These are phyloP conservation scores for Mastomys natalensis DNA, from an alignment of 2,113 vertebrate genomes.

Conservation along the genomic window DNA sequence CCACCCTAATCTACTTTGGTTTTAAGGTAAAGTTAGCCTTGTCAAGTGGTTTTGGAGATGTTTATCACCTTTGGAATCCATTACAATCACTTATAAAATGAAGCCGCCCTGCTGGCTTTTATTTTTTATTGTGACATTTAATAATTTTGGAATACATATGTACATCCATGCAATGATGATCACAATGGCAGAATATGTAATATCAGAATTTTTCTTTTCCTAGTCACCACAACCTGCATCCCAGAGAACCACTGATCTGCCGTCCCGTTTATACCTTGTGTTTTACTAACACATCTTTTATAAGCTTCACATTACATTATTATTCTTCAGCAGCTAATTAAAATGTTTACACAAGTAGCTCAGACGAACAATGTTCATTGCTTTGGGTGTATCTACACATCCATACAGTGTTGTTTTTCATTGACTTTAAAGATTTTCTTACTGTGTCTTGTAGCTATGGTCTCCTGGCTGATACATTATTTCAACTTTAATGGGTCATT, in stretches of 20 bases:
- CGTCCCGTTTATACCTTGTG: not conserved
- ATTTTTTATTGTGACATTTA: not conserved
- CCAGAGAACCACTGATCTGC: not conserved
- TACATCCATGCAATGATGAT: not conserved
- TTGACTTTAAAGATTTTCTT: not conserved
- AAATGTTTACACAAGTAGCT: not conserved
- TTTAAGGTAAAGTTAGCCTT: not conserved
- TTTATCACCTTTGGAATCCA: not conserved
- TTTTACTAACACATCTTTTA: not conserved
- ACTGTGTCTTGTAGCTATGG: not conserved
- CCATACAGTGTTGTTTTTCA: not conserved
- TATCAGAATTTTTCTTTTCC: not conserved
- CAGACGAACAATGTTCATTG: not conserved
- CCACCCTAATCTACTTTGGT: not conserved
- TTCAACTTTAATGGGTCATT: not conserved
- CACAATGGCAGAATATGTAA: not conserved
- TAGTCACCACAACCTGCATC: not conserved
- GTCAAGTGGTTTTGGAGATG: not conserved
- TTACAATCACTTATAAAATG: not conserved
- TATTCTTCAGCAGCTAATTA: not conserved
- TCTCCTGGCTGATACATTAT: not conserved
- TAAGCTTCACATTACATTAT: not conserved
- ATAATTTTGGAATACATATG: not conserved
- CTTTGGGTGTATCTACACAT: not conserved
- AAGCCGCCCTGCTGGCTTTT: not conserved